phyloP scores from a whole-genome alignment of 2,113 vertebrate species.

The Telmatochromis sp. region DNA sequence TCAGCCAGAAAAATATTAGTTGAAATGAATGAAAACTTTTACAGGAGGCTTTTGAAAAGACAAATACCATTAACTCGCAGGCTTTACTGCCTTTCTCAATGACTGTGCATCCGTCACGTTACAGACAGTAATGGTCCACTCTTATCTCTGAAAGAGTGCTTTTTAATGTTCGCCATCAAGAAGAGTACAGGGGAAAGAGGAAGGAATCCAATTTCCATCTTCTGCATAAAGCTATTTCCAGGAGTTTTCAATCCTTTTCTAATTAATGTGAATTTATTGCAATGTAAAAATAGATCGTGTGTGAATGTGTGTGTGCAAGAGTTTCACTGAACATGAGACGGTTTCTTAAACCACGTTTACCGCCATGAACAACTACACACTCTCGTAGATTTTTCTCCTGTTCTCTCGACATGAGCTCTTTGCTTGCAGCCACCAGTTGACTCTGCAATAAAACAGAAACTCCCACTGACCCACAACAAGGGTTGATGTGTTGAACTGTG shows the following conservation, averaged over 20 bases:
- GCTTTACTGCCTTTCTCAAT: neutral
- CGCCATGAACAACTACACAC: neutral
- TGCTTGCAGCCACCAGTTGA: neutral
- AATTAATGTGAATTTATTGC: conserved; percentile 19
- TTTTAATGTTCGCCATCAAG: conserved; percentile 32
- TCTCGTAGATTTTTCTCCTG: neutral
- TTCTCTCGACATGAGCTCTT: neutral
- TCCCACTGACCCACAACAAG: neutral
- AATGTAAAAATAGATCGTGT: conserved; percentile 13
- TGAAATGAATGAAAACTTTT: neutral
- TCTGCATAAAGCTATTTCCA: conserved; percentile 16
- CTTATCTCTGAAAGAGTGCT: neutral
- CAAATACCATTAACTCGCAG: neutral
- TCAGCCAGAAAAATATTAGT: neutral
- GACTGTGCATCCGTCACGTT: neutral
- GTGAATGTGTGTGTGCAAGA: neutral
- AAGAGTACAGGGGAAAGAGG: neutral
- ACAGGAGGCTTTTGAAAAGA: neutral
- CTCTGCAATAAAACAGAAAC: neutral
- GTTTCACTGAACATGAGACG: neutral
- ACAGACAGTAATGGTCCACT: neutral
- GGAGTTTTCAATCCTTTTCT: neutral
- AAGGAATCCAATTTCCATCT: conserved; percentile 28
- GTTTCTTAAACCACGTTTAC: neutral
- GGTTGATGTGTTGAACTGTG: neutral